Evolutionary conservation across 2,113 vertebrate genomes (phyloP), one percentile per base, ranked within the genome.

Genomic region (Protomyctophum bolini): DNA sequence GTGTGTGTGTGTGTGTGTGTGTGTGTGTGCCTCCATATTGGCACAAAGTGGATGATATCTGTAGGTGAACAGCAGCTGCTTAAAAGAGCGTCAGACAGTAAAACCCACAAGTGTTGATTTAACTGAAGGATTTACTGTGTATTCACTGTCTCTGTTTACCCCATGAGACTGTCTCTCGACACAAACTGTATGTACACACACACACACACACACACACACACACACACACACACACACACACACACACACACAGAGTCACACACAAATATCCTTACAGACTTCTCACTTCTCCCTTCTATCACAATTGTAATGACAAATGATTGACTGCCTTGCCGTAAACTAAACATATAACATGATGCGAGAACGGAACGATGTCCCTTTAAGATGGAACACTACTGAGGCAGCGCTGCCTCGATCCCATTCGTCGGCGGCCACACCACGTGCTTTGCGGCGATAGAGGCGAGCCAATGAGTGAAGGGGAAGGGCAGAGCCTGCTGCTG

Each of bases 401-500:
- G 80, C 57, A 88, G 79, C 74, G 74, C 76, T 68, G 63, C 76
- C n/a, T 69, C 63, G 33, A 68, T 86, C 70, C 83, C 79, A 94
- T 94, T 94, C 92, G 93, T 71, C 78, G 69, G 21, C 69, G 14
- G 58, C 68, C 58, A 65, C 75, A 88, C 84, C 86, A 89, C 91
- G 90, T 92, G 89, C 84, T 84, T 89, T 82, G 81, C 90, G 88
- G 89, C 88, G 89, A 82, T 83, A 89, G 83, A 54, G 77, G 70
- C 21, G 69, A 92, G 76, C 92, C 92, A 94, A 93, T 94, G 73
- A 84, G 67, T 81, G 70, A 82, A 84, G 83, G 79, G 77, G 80
- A 91, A 85, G 77, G 91, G 87, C 87, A 93, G 91, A 91, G 77
- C 91, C 89, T 93, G 86, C 91, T 92, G 87, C 89, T 84, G 89